phyloP scores from a whole-genome alignment of 1,140 invertebrate species.

The Drosophila mojavensis region DNA sequence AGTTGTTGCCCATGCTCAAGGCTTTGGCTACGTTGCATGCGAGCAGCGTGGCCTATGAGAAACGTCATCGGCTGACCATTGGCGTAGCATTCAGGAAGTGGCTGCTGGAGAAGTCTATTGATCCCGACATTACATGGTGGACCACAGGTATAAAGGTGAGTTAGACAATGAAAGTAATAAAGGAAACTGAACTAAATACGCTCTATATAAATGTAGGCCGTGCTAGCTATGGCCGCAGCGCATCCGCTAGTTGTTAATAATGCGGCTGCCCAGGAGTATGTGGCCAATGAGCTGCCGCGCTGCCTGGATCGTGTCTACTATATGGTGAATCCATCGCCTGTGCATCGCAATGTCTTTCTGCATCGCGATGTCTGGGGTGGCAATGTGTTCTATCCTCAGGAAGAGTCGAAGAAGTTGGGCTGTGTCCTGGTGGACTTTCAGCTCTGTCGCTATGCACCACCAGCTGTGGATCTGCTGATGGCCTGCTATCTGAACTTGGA shows the following conservation, averaged over 20 bases:
- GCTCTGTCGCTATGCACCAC: constrained; percentile 85
- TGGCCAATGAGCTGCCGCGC: constrained; percentile 66
- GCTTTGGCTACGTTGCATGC: constrained; percentile 84
- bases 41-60: constrained; percentile 72
- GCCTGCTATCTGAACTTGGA: constrained; percentile 66
- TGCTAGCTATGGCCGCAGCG: constrained; percentile 60
- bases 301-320: constrained; percentile 66
- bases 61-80: constrained; percentile 60
- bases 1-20: constrained; percentile 66
- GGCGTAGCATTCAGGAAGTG: constrained; percentile 77
- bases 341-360: constrained; percentile 85
- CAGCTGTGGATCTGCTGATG: constrained; percentile 85
- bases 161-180: neutral
- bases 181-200: neutral
- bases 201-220: constrained; percentile 36
- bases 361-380: constrained; percentile 88
- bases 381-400: constrained; percentile 87
- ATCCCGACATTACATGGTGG: constrained; percentile 63
- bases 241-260: constrained; percentile 50
- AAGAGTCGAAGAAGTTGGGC: constrained; percentile 62
- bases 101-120: constrained; percentile 59
- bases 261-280: constrained; percentile 45
- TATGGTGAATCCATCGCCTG: constrained; percentile 76
- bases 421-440: constrained; percentile 87
- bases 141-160: constrained; percentile 65